Conservation (phyloP, 2,797 vertebrate genomes). For the Halcyon badia region DNA sequence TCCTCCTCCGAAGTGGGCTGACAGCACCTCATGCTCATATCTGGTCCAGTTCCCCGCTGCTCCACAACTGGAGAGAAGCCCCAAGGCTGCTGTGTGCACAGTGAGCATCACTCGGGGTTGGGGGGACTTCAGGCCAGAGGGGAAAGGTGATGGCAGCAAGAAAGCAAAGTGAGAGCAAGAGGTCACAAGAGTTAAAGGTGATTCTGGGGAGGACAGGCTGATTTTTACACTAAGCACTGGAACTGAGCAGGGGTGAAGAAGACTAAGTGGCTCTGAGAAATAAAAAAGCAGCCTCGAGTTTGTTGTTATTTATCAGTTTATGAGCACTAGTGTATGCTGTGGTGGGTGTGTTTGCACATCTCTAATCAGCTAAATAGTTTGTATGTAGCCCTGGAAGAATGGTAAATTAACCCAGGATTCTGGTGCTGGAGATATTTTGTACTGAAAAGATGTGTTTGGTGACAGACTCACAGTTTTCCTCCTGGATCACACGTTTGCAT, state of each 20-base stretch:
- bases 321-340: neutral
- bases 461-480: constrained; percentile 31
- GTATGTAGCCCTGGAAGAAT: constrained; percentile 9
- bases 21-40: neutral
- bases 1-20: neutral
- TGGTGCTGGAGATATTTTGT: constrained; percentile 23
- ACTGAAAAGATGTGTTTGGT: constrained; percentile 11
- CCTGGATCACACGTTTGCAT: constrained; percentile 54
- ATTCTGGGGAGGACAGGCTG: neutral
- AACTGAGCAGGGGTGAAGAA: neutral
- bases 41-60: neutral
- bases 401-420: constrained; percentile 54
- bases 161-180: neutral
- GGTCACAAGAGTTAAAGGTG: neutral
- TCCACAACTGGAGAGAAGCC: neutral
- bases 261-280: neutral
- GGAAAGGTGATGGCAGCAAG: neutral
- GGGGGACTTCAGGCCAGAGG: neutral
- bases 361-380: constrained; percentile 38
- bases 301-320: constrained; percentile 8
- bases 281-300: neutral
- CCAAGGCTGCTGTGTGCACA: neutral
- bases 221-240: neutral
- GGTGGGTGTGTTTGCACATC: constrained; percentile 42
- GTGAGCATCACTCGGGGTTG: neutral